A percentile compares a stretch with the other conserved stretches of the same genome.
These are phyloP conservation scores for Pelecanus crispus DNA, from an alignment of 2,113 vertebrate genomes.

Conservation along the genomic window DNA sequence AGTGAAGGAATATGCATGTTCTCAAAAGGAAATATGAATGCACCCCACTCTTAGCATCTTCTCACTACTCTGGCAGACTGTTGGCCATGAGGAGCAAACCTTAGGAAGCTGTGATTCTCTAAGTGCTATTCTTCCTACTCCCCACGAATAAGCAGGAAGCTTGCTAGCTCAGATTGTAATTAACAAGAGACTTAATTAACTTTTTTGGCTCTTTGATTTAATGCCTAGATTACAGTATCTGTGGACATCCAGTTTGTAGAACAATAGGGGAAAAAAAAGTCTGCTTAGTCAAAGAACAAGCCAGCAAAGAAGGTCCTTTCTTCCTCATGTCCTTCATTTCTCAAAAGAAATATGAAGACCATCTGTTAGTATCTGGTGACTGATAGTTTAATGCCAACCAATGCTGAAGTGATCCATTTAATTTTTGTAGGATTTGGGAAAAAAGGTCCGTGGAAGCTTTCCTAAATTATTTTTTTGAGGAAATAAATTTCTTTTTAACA, in stretches of 20 bases:
- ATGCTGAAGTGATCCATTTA: neutral
- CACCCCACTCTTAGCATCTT: neutral
- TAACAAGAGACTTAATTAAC: neutral
- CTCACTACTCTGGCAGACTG: neutral
- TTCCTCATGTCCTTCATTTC: neutral
- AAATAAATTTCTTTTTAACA: neutral
- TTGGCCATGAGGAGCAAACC: neutral
- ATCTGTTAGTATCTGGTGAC: neutral
- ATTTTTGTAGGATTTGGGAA: neutral
- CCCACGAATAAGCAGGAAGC: neutral
- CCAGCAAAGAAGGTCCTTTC: neutral
- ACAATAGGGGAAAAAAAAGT: fast-evolving
- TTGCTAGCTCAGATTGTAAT: neutral
- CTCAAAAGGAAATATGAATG: neutral
- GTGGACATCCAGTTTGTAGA: neutral
- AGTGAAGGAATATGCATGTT: neutral
- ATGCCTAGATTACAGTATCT: neutral
- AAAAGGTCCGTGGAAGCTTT: neutral
- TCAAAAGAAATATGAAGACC: neutral
- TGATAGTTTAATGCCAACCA: neutral
- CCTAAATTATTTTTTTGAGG: neutral
- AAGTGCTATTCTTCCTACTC: neutral
- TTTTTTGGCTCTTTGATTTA: neutral
- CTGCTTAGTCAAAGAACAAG: neutral
- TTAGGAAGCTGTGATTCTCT: neutral